Evolutionary conservation across 2,797 vertebrate species (phyloP), one percentile per base, ranked within the genome.

Genomic region (Sebastolobus altivelis): DNA sequence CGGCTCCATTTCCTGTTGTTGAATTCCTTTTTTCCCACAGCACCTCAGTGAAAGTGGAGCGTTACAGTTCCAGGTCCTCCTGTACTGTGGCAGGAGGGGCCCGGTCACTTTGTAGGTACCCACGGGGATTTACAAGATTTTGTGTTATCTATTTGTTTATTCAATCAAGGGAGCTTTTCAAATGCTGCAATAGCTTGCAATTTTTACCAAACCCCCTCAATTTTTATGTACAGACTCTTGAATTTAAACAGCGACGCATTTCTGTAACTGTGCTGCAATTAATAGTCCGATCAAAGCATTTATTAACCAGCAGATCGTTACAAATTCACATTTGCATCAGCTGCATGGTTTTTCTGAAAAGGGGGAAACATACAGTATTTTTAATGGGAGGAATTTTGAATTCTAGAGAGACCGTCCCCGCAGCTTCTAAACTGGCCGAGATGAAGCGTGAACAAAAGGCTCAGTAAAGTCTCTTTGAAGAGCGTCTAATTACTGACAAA

Each of bases 1-100:
- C 63, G 35, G 79, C 92, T 91, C 80, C 60, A 84, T 95, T 96
- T 96, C 95, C 95, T 96, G 95, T 96, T 96, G 89, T 93, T 94
- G 91, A 94, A 96, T 95, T 95, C 93, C 77, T 93, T 90, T 83
- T 72, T 86, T 88, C 90, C 91, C 88, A 73, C 72, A 87, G 86
- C 88, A 84, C 86, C 88, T 88, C 69, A 29, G 80, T 88, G 79
- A 90, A 91, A 90, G 83, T 73, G 78, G 81, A 90, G 83, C 63
- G 40, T 85, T 80, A 76, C 76, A 77, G 67, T 37, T 79, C 40
- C 62, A 62, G 27, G 54, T 82, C 75, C 70, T 75, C 66, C 43
- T 31, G 49, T 68, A 16, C 25, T 56, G 40, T 70, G 25, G 79
- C 27, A 75, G 8, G 20, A 25, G 52, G 29, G 56, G 33, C 75